These are phyloP conservation scores for Myotis pilosus DNA, from an alignment of 2,797 vertebrate species.

Conservation along the genomic window DNA sequence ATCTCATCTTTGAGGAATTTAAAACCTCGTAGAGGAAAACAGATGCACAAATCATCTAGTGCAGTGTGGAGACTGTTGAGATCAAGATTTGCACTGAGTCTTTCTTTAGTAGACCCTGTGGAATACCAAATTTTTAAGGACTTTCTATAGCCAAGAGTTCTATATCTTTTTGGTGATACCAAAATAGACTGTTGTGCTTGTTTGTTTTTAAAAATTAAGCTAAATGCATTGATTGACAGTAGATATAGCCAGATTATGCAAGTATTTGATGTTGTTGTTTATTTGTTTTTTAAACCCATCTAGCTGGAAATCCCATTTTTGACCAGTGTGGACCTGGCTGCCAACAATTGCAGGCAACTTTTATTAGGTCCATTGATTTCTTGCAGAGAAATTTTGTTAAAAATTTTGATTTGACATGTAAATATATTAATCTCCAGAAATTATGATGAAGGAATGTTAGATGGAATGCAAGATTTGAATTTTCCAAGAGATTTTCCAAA, in stretches of 20 bases:
- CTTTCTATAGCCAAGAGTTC: not conserved
- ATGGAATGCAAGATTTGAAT: not conserved
- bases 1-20: not conserved
- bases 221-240: not conserved
- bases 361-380: not conserved
- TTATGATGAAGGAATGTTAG: not conserved
- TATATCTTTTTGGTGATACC: not conserved
- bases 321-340: not conserved
- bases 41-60: not conserved
- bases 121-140: not conserved
- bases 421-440: not conserved
- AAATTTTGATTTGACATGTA: not conserved
- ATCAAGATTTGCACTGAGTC: not conserved
- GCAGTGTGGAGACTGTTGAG: not conserved
- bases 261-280: not conserved
- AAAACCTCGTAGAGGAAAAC: not conserved
- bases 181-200: not conserved
- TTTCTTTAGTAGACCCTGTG: not conserved
- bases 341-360: not conserved
- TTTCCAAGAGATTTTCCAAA: constrained; percentile 21
- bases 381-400: not conserved
- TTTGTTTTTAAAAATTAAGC: not conserved
- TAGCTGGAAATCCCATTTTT: not conserved
- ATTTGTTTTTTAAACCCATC: not conserved
- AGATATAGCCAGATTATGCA: not conserved